These are phyloP conservation scores for Eucriotettix oculatus DNA, from an alignment of 2,888 invertebrate genomes.

Conservation along the genomic window DNA sequence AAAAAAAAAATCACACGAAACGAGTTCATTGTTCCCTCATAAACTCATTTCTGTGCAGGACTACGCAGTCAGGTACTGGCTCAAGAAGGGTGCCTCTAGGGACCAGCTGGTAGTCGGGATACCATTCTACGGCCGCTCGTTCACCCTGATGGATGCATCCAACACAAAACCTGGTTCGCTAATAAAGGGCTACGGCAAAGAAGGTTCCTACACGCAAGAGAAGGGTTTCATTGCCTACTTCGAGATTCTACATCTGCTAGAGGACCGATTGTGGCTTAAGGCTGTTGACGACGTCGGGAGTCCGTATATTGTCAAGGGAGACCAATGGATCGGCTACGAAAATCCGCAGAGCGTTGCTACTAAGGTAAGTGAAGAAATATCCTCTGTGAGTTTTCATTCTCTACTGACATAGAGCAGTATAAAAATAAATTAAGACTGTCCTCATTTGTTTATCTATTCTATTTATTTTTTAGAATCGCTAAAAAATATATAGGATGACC, in stretches of 20 bases:
- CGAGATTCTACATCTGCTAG: constrained; percentile 36
- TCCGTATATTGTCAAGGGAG: constrained; percentile 44
- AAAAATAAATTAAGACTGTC: too few species aligned
- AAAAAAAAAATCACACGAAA: too few species aligned
- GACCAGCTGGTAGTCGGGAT: constrained; percentile 72
- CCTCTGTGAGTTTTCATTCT: too few species aligned
- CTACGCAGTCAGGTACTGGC: constrained; percentile 66
- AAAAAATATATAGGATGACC: too few species aligned
- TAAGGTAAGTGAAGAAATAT: constrained; percentile 33
- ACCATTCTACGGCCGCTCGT: constrained; percentile 68
- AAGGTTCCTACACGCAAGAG: constrained; percentile 49
- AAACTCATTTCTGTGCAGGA: constrained; percentile 29
- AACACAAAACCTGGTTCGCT: constrained; percentile 37
- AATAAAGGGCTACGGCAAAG: constrained; percentile 41
- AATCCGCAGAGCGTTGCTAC: constrained; percentile 43
- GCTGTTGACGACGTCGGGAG: constrained; percentile 44
- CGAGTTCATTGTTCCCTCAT: too few species aligned
- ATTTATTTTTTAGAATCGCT: too few species aligned
- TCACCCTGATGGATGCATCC: constrained; percentile 40
- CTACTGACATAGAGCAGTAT: too few species aligned
- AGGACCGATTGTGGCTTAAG: constrained; percentile 36
- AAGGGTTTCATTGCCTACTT: constrained; percentile 54
- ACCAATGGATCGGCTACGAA: constrained; percentile 71
- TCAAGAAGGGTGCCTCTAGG: constrained; percentile 59
- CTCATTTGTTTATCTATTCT: too few species aligned